Percentiles rank a stretch among this genome's conserved stretches.
These are phyloP conservation scores for Eunapius fragilis DNA, from an alignment of 37 sponge, comb jelly and placozoan species.

Conservation along the genomic window DNA sequence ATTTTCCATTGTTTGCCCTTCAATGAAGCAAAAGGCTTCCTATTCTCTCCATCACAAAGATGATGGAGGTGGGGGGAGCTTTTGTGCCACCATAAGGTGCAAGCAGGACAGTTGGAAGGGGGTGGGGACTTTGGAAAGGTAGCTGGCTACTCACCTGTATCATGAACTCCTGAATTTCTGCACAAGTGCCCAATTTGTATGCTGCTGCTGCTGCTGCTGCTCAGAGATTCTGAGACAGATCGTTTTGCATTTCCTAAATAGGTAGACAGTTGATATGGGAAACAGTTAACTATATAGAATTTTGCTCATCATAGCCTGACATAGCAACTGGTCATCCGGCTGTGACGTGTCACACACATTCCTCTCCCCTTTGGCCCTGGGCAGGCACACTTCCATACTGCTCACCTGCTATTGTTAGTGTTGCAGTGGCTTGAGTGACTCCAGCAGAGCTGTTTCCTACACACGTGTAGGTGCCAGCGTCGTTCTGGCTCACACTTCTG, in stretches of 20 bases:
- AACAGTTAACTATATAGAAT: not conserved
- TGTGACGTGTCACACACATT: too few species aligned
- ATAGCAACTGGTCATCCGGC: too few species aligned
- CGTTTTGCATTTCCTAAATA: not conserved
- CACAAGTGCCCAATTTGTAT: not conserved
- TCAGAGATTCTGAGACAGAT: not conserved
- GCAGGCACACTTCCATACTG: too few species aligned
- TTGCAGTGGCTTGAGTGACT: not conserved
- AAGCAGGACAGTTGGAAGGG: too few species aligned
- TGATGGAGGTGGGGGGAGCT: not conserved
- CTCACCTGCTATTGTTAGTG: not conserved
- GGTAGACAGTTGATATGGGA: not conserved
- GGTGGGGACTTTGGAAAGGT: not conserved
- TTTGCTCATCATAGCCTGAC: not conserved
- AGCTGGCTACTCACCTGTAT: not conserved
- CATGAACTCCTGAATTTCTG: not conserved
- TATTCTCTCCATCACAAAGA: not conserved
- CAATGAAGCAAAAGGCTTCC: not conserved
- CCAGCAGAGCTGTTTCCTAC: not conserved
- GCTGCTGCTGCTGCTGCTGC: too few species aligned
- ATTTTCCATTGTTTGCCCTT: not conserved
- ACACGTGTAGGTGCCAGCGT: slow-evolving; percentile 7
- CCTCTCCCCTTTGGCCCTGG: not conserved
- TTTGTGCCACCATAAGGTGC: too few species aligned
- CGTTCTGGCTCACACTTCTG: not conserved